Conservation (phyloP, 2,113 vertebrate species). For the Hippolais icterina region DNA sequence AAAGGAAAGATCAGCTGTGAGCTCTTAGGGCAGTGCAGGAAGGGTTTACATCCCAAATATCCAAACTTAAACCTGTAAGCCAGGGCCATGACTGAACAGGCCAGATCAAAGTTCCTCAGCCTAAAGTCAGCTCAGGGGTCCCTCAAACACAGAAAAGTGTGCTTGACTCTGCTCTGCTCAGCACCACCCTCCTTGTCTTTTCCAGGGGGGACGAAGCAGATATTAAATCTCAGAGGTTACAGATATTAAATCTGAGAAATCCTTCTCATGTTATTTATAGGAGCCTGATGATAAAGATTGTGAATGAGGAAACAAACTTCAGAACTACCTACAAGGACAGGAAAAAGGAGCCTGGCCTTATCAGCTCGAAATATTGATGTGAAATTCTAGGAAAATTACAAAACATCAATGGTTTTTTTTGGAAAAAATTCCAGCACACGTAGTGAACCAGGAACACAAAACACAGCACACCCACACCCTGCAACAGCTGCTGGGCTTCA, state of each 20-base stretch:
- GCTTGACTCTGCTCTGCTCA: background rate
- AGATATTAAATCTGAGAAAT: background rate
- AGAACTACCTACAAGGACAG: background rate
- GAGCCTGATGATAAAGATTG: background rate
- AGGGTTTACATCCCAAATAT: background rate
- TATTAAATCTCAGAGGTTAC: background rate
- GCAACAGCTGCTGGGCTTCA: background rate
- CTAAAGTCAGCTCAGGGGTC: background rate
- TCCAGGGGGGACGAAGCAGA: background rate
- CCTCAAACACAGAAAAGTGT: background rate
- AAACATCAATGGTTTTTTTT: background rate
- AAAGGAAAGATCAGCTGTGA: background rate
- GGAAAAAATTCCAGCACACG: no score
- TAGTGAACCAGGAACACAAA: background rate
- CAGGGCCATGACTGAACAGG: background rate
- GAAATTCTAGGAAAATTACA: background rate
- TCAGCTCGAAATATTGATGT: background rate
- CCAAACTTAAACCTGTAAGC: background rate
- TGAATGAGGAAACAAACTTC: background rate
- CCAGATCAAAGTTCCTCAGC: background rate
- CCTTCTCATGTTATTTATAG: background rate
- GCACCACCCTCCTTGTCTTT: background rate
- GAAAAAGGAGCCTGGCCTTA: background rate
- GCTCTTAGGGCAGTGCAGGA: background rate
- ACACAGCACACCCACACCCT: background rate